Evolutionary conservation across 2,113 vertebrate species (phyloP).

Genomic region (Oncorhynchus mykiss): DNA sequence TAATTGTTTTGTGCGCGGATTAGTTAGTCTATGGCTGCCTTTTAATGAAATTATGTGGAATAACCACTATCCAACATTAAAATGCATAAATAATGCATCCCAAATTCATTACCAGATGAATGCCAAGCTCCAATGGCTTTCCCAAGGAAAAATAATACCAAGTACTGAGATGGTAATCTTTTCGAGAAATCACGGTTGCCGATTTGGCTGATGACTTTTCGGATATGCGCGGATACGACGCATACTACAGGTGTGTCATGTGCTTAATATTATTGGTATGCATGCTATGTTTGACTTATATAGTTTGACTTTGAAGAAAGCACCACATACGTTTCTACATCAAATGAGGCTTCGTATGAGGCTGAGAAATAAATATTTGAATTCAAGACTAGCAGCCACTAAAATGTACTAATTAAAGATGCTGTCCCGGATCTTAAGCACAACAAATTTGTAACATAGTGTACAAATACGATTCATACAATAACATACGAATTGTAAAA

Average conservation of each 20-base stretch:
- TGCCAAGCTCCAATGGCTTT: constrained; percentile 46
- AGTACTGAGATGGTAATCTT: constrained; percentile 49
- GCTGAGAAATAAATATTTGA: too few relatives aligned
- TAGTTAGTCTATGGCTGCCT: constrained; percentile 58
- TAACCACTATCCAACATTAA: constrained; percentile 55
- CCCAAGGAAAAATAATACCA: constrained; percentile 38
- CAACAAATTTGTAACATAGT: too few relatives aligned
- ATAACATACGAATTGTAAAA: too few relatives aligned
- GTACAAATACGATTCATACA: too few relatives aligned
- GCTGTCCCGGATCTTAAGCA: too few relatives aligned
- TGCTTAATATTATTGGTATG: constrained; percentile 49
- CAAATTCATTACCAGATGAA: constrained; percentile 41
- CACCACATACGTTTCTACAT: constrained; percentile 11
- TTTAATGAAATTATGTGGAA: constrained; percentile 67
- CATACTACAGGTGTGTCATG: constrained; percentile 45
- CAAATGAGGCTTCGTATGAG: background rate
- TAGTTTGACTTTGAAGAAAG: constrained; percentile 41
- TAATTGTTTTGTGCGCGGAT: constrained; percentile 37
- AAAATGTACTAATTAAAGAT: too few relatives aligned
- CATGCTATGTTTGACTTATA: constrained; percentile 47
- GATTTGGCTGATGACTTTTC: constrained; percentile 52
- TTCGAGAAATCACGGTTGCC: constrained; percentile 51
- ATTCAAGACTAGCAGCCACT: too few relatives aligned
- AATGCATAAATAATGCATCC: constrained; percentile 62
- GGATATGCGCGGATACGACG: constrained; percentile 48